Evolutionary conservation across 2,888 invertebrate species (phyloP), one percentile per base, ranked within the genome.

Genomic region (Lasioglossum lativentre): DNA sequence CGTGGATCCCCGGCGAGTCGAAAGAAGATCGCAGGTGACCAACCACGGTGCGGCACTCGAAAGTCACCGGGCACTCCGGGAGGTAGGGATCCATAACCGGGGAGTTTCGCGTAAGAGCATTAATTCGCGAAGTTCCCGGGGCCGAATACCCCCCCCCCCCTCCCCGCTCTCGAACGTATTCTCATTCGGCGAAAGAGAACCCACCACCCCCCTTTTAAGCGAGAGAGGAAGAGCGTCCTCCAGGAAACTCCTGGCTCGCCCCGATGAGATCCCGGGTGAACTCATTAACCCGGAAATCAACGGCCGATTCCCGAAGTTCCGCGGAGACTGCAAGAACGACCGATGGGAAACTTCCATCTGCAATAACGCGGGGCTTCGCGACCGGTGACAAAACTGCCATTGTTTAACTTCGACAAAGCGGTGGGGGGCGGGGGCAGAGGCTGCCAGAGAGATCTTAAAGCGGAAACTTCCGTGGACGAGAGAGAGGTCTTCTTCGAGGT

Each of bases 391-490:
- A 91, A 92, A 92, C 88, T 91, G 83, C 80, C 75, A 90, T 91
- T 91, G 92, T 91, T 91, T 91, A 90, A 91, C 81, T 92, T 90
- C 74, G 85, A 92, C 91, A 88, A 89, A 89, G 86, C 86, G 74
- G 59, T 16, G 56, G 59, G 47, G 63, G 70, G 68, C 70, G 47
- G 10, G 47, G 12, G 45, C 30, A 12, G 63, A 10, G 42, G 19
- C n/a, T 59, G 5, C 34, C 63, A 34, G 56, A 16, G 77, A 27
- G 56, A 47, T 77, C 83, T 72, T n/a, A 74, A n/a, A 59, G 66
- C 63, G 47, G 63, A 79, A 84, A 77, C 84, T 88, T 87, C 40
- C 78, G 14, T 42, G 71, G 52, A 47, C 59, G 73, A 56, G 84
- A 73, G 68, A 73, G n/a, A n/a, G n/a, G n/a, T n/a, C n/a, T n/a